These are phyloP conservation scores for Drosophila aff. DNA, from an alignment of 1,140 invertebrate genomes.

Conservation along the genomic window DNA sequence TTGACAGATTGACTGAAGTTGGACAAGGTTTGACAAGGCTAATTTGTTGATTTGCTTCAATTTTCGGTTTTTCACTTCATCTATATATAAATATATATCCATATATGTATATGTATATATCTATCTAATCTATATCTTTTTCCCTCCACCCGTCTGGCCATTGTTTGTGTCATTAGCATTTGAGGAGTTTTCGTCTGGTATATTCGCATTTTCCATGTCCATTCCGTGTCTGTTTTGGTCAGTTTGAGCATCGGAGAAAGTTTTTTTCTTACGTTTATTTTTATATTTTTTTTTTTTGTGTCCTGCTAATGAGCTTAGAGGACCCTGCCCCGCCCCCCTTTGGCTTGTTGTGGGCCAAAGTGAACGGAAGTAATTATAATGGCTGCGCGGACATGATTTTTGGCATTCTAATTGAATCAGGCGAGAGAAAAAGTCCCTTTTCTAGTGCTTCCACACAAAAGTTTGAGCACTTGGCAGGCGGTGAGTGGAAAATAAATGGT, in stretches of 20 bases:
- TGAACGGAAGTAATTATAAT: conserved; percentile 77
- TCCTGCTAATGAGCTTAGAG: conserved; percentile 72
- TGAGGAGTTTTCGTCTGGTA: conserved; percentile 2
- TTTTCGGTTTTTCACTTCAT: conserved; percentile 44
- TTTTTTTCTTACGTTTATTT: conserved; percentile 24
- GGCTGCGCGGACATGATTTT: conserved; percentile 72
- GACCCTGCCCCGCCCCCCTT: background rate
- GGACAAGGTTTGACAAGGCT: conserved; percentile 66
- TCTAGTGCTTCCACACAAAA: background rate
- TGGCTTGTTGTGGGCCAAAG: background rate
- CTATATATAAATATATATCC: background rate
- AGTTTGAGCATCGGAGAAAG: conserved; percentile 54
- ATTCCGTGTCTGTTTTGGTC: conserved; percentile 43
- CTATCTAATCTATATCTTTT: conserved; percentile 23
- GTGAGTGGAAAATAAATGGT: conserved; percentile 22
- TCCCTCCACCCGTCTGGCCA: background rate
- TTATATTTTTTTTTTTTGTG: conserved; percentile 41
- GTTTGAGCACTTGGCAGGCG: conserved; percentile 2
- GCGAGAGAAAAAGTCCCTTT: conserved; percentile 19
- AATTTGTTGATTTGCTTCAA: conserved; percentile 82
- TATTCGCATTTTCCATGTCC: conserved; percentile 8
- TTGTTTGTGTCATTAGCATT: conserved; percentile 67
- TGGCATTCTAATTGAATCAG: conserved; percentile 77
- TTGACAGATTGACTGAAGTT: conserved; percentile 77
- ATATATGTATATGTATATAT: background rate